phyloP scores from a whole-genome alignment of 2,797 vertebrate species.

The Apogon hyalosoma region DNA sequence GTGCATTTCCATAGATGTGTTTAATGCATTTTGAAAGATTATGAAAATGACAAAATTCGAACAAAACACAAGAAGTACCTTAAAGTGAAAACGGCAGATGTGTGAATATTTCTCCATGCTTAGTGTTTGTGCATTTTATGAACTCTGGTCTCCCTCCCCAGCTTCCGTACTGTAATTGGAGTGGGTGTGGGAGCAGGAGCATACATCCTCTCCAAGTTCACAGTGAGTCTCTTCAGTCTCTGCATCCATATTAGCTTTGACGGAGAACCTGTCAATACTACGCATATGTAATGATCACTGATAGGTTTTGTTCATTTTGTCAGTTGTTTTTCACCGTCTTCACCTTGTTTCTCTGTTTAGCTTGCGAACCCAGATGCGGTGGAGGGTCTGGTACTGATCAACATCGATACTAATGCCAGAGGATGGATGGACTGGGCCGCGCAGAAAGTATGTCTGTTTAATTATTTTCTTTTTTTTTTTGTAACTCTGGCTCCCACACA shows the following conservation, averaged over 20 bases:
- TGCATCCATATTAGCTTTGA: too few species aligned
- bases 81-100: too few species aligned
- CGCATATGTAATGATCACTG: too few species aligned
- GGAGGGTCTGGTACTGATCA: constrained; percentile 92
- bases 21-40: too few species aligned
- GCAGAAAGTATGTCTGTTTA: constrained; percentile 85
- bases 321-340: constrained; percentile 2
- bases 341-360: constrained; percentile 63
- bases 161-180: constrained; percentile 91
- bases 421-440: constrained; percentile 96
- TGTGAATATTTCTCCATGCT: too few species aligned
- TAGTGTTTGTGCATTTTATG: background rate
- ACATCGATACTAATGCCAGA: constrained; percentile 90
- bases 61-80: too few species aligned
- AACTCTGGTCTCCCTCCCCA: constrained; percentile 50
- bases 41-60: too few species aligned
- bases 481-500: background rate
- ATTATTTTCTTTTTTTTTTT: background rate
- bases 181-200: constrained; percentile 92
- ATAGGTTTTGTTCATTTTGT: too few species aligned
- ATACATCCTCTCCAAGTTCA: constrained; percentile 89
- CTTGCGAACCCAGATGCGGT: constrained; percentile 87
- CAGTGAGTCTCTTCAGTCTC: constrained; percentile 81
- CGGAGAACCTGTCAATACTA: too few species aligned
- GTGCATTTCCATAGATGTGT: too few species aligned